Evolutionary conservation across 2,797 vertebrate species (phyloP).

Genomic region (Eospalax fontanierii): DNA sequence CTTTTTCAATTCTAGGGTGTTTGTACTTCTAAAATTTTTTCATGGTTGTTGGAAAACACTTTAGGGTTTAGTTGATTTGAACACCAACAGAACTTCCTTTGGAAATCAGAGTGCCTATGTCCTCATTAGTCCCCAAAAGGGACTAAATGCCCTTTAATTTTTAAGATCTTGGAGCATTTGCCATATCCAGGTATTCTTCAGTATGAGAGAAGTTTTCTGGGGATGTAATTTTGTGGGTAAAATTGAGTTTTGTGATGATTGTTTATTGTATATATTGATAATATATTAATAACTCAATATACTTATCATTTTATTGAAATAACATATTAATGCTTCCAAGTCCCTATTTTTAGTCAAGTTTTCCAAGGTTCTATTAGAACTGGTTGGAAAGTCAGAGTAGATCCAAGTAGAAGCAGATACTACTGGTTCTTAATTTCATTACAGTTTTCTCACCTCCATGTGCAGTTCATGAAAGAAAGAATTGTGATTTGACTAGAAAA

Average conservation of each 20-base stretch:
- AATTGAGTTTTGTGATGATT: constrained; percentile 17
- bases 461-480: background rate
- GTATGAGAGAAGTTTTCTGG: background rate
- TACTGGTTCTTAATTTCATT: background rate
- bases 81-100: background rate
- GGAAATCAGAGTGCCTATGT: background rate
- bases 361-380: constrained; percentile 31
- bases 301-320: constrained; percentile 15
- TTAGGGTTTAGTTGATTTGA: background rate
- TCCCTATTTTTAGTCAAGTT: constrained; percentile 1
- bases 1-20: constrained; percentile 1
- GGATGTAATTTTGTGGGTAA: background rate
- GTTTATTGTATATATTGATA: background rate
- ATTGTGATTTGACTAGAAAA: background rate
- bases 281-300: background rate
- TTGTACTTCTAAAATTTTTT: constrained; percentile 14
- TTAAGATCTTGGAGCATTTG: constrained; percentile 1
- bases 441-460: background rate
- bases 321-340: background rate
- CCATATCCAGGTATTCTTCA: background rate
- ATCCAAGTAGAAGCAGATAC: constrained; percentile 2
- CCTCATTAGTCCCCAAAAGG: background rate
- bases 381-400: background rate
- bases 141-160: background rate
- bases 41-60: background rate